A percentile compares a stretch with the other conserved stretches of the same genome.
phyloP scores from a whole-genome alignment of 1,140 invertebrate genomes.

The Sesamia nonagrioides region DNA sequence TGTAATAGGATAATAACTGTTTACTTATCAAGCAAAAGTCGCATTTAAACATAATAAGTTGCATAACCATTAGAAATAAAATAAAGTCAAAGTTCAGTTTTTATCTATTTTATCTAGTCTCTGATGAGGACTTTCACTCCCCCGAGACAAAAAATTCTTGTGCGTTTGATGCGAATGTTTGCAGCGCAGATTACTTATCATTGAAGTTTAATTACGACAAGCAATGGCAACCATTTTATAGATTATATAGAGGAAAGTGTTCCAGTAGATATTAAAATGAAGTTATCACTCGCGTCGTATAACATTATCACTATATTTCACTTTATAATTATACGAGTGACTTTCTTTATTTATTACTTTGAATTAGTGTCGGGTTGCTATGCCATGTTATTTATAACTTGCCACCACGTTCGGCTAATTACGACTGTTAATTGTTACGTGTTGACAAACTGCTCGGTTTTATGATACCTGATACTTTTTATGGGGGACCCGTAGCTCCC shows the following conservation, averaged over 20 bases:
- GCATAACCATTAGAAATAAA: constrained; percentile 4
- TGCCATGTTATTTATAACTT: constrained; percentile 26
- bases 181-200: background rate
- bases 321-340: constrained; percentile 25
- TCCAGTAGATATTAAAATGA: constrained; percentile 21
- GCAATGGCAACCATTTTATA: background rate
- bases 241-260: constrained; percentile 8
- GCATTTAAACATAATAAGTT: background rate
- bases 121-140: background rate
- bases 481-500: background rate
- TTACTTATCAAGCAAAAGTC: background rate
- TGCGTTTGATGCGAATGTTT: background rate
- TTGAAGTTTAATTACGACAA: background rate
- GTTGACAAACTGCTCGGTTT: constrained; percentile 18
- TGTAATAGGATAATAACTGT: background rate
- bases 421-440: constrained; percentile 23
- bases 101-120: background rate
- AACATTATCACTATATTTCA: constrained; percentile 28
- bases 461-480: constrained; percentile 31
- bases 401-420: constrained; percentile 34
- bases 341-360: constrained; percentile 36
- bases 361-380: constrained; percentile 36
- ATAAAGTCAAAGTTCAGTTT: background rate
- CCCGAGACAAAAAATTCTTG: background rate
- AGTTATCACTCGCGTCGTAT: constrained; percentile 35